These are phyloP conservation scores for Neotoma lepida DNA, from an alignment of 2,113 vertebrate species.

Conservation along the genomic window DNA sequence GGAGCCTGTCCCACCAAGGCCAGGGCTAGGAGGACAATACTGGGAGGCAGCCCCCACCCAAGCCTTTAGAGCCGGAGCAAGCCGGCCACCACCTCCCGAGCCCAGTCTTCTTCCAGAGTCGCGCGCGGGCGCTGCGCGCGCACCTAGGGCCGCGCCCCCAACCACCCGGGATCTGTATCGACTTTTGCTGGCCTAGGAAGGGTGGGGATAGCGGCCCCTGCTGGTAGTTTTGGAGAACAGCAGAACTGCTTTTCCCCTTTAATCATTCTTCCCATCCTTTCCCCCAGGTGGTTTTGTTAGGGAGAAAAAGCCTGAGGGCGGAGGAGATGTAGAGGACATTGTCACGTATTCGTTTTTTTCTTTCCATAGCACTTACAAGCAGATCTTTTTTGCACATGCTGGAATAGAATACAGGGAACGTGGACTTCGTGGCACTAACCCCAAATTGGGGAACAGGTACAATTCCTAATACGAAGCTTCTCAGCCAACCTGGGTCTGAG, in stretches of 20 bases:
- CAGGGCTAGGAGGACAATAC: no score
- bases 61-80: fast-evolving
- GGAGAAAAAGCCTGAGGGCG: neutral
- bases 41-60: fast-evolving
- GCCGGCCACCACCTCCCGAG: fast-evolving
- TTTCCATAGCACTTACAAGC: neutral
- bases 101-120: neutral
- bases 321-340: neutral
- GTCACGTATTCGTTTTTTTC: constrained; percentile 10
- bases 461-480: neutral
- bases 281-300: constrained; percentile 36
- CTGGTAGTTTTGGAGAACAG: constrained; percentile 52
- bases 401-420: neutral
- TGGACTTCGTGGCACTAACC: neutral
- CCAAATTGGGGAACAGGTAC: neutral
- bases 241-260: neutral
- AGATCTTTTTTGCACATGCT: neutral
- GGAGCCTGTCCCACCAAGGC: neutral
- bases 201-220: constrained; percentile 75
- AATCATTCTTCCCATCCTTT: neutral
- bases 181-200: constrained; percentile 6
- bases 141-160: constrained; percentile 42
- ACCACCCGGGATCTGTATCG: fast-evolving
- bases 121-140: constrained; percentile 59
- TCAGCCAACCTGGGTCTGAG: neutral